These are phyloP conservation scores for Drosophila formosana DNA, from an alignment of 2,888 invertebrate genomes.

Conservation along the genomic window DNA sequence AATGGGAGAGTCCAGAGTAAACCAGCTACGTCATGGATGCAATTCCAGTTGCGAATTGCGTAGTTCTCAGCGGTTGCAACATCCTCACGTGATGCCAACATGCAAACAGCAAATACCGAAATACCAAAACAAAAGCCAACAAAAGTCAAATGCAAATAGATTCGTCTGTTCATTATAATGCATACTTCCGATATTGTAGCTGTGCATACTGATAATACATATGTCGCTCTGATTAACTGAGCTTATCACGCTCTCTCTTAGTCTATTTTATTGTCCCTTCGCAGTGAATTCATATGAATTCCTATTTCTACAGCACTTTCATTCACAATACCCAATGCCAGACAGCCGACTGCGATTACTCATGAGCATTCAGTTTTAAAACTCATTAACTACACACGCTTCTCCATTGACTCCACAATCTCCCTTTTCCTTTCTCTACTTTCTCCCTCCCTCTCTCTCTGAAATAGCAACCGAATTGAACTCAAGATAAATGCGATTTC, in stretches of 20 bases:
- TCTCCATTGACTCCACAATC: not conserved
- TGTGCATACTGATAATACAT: slow-evolving; percentile 36
- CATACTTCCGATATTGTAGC: slow-evolving; percentile 39
- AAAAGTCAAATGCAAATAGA: not conserved
- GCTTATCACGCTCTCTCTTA: slow-evolving; percentile 2
- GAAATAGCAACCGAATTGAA: not conserved
- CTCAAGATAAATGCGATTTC: slow-evolving; percentile 21
- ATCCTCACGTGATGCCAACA: slow-evolving; percentile 47
- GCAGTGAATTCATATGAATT: slow-evolving; percentile 8
- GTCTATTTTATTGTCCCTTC: slow-evolving; percentile 5
- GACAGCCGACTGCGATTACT: slow-evolving; percentile 1
- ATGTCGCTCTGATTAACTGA: slow-evolving; percentile 44
- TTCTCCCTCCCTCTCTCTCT: too few relatives aligned
- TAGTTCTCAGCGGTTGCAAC: slow-evolving; percentile 21
- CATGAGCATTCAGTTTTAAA: slow-evolving; percentile 10
- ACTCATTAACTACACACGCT: slow-evolving; percentile 11
- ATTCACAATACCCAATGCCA: slow-evolving; percentile 2
- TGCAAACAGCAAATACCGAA: slow-evolving; percentile 28
- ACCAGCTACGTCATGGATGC: slow-evolving; percentile 21
- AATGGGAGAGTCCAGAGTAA: slow-evolving; percentile 30
- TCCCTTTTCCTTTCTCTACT: not conserved
- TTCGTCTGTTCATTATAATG: slow-evolving; percentile 20
- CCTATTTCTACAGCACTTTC: slow-evolving; percentile 3
- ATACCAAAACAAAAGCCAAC: not conserved
- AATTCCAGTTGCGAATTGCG: slow-evolving; percentile 19